Conservation (phyloP, 2,797 vertebrate species). For the Mareca penelope region DNA sequence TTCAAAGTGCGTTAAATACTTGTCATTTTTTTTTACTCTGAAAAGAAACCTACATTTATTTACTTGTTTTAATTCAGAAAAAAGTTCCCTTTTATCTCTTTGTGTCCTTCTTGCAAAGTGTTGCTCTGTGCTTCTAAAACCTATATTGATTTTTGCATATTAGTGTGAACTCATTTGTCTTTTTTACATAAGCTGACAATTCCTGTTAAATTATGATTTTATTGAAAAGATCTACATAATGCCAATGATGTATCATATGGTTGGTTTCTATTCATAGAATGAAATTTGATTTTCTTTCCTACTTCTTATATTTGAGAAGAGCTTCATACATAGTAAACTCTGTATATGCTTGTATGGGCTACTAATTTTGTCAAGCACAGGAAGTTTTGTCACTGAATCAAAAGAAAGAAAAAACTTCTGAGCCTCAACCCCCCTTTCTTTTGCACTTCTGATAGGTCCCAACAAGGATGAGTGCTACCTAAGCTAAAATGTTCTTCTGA, state of each 20-base stretch:
- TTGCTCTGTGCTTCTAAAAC: not conserved
- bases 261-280: not conserved
- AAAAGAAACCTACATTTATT: not conserved
- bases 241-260: not conserved
- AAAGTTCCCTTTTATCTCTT: not conserved
- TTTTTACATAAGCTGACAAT: not conserved
- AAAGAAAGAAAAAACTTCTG: not conserved
- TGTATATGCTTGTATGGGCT: not conserved
- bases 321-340: not conserved
- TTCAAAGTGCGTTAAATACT: not conserved
- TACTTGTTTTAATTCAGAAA: not conserved
- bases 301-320: not conserved
- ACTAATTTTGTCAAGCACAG: slow-evolving; percentile 14
- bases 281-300: not conserved
- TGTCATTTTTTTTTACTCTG: not conserved
- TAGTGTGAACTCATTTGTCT: not conserved
- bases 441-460: not conserved
- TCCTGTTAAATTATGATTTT: not conserved
- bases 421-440: not conserved
- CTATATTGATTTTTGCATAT: not conserved
- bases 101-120: not conserved
- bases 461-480: not conserved
- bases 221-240: not conserved
- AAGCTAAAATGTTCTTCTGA: not conserved
- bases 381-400: not conserved